Evolutionary conservation across 1,140 invertebrate species (phyloP).

Genomic region (Drosophila parabipectinata): DNA sequence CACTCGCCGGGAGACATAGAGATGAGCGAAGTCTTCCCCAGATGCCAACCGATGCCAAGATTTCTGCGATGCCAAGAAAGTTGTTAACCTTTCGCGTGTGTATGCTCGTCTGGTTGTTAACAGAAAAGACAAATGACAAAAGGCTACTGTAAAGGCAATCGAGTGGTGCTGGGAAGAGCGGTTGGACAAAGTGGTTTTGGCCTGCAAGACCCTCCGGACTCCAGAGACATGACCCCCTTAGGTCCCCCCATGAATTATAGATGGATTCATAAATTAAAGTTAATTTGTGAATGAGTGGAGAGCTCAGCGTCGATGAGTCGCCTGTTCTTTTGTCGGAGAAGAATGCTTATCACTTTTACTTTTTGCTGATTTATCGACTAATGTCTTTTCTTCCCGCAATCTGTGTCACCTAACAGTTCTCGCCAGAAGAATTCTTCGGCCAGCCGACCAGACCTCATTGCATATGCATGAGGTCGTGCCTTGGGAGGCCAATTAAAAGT

Average conservation of each 20-base stretch:
- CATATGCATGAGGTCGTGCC: slow-evolving; percentile 44
- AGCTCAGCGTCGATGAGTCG: slow-evolving; percentile 37
- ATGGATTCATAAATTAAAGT: slow-evolving; percentile 44
- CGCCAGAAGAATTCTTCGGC: slow-evolving; percentile 33
- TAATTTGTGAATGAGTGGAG: slow-evolving; percentile 34
- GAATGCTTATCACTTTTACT: slow-evolving; percentile 56
- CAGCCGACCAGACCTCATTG: slow-evolving; percentile 30
- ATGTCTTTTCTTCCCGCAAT: slow-evolving; percentile 28
- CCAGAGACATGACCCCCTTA: slow-evolving; percentile 41
- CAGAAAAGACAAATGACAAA: slow-evolving; percentile 57
- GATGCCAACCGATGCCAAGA: slow-evolving; percentile 3
- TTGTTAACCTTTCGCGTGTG: slow-evolving; percentile 61
- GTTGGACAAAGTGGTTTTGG: slow-evolving; percentile 11
- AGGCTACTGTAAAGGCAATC: slow-evolving; percentile 44
- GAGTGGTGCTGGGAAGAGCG: slow-evolving; percentile 9
- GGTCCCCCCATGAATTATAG: slow-evolving; percentile 36
- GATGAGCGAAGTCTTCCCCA: slow-evolving; percentile 23
- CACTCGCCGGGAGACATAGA: slow-evolving; percentile 3
- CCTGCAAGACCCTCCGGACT: slow-evolving; percentile 1
- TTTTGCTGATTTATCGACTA: slow-evolving; percentile 54
- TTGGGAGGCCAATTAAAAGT: slow-evolving; percentile 42
- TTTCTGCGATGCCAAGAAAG: slow-evolving; percentile 50
- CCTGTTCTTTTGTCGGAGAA: slow-evolving; percentile 30
- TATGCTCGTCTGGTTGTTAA: slow-evolving; percentile 1
- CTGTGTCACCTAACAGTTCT: slow-evolving; percentile 58